A percentile compares a stretch with the other conserved stretches of the same genome.
Conservation (phyloP, 2,888 invertebrate species). For the Molorchus minor region DNA sequence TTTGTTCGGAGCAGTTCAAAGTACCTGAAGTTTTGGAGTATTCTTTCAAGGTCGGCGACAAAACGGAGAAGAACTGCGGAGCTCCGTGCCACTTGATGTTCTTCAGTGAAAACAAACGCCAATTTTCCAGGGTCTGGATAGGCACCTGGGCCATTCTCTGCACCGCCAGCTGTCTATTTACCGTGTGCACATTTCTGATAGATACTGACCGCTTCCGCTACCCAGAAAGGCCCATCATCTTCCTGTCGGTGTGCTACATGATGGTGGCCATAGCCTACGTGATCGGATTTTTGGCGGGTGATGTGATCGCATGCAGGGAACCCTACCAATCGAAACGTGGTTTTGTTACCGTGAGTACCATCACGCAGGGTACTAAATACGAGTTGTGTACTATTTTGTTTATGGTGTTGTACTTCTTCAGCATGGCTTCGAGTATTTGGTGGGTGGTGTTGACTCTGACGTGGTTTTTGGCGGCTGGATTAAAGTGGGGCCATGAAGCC, state of each 20-base stretch:
- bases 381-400: conserved; percentile 92
- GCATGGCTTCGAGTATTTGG: conserved; percentile 97
- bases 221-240: conserved; percentile 97
- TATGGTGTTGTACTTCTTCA: conserved; percentile 95
- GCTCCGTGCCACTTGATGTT: conserved; percentile 95
- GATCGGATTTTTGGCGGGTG: conserved; percentile 83
- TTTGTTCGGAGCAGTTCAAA: conserved; percentile 87
- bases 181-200: conserved; percentile 90
- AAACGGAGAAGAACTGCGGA: conserved; percentile 79
- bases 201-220: conserved; percentile 95
- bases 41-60: conserved; percentile 81
- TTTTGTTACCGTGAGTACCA: conserved; percentile 80
- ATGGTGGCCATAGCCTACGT: conserved; percentile 94
- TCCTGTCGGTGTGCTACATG: conserved; percentile 94
- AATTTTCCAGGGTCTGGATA: conserved; percentile 90
- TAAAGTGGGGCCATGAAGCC: conserved; percentile 98
- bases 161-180: conserved; percentile 90
- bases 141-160: conserved; percentile 93
- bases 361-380: conserved; percentile 87
- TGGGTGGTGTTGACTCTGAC: conserved; percentile 96
- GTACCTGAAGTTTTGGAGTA: conserved; percentile 85
- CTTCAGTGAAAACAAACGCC: conserved; percentile 82
- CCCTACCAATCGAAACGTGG: conserved; percentile 79
- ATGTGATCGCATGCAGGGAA: conserved; percentile 84
- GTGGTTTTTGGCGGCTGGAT: conserved; percentile 95